Evolutionary conservation across 2,797 vertebrate genomes (phyloP), one percentile per base, ranked within the genome.

Genomic region (Platyrinchus mystaceus): DNA sequence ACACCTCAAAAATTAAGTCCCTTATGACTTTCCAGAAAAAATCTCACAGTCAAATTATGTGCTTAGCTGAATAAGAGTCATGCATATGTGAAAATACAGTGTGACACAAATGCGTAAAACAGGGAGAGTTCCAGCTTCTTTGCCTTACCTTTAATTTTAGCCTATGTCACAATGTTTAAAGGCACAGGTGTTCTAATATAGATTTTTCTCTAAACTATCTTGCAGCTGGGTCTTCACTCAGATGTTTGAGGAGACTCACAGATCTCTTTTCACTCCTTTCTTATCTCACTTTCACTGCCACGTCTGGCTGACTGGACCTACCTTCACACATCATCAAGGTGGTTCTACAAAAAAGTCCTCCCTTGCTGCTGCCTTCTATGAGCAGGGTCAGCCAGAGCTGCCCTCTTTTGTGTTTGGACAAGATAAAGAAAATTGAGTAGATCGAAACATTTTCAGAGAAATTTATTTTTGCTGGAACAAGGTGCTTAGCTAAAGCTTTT

Each of bases 401-500:
- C 10, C 17, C 8, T 58, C n/a, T 79, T 62, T 59, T 82, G 26
- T 68, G 11, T 44, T 80, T 69, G 26, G 49, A 28, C 10, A 16
- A 67, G 22, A 64, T 37, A 50, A 94, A 78, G 19, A 78, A 70
- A 89, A 56, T 3, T 58, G 36, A 73, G 32, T 26, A 81, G 22
- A 69, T 5, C 66, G 39, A 22, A 81, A 70, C 13, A 23, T 64
- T 79, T 90, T 82, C 74, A 84, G 52, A 85, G 14, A 74, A 86
- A 86, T 30, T 4, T 66, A 27, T 76, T 96, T 93, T 68, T 69
- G 16, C 44, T 85, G 47, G 76, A 91, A 78, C 32, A 47, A 2
- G 5, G 7, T 66, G 37, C 15, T 93, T 81, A 78, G 36, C 14
- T 73, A 50, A 86, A 78, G 27, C 39, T 85, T 92, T 93, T 91